Conservation (phyloP, 92 coral and sea anemone species). For the Paramuricea clavata region DNA sequence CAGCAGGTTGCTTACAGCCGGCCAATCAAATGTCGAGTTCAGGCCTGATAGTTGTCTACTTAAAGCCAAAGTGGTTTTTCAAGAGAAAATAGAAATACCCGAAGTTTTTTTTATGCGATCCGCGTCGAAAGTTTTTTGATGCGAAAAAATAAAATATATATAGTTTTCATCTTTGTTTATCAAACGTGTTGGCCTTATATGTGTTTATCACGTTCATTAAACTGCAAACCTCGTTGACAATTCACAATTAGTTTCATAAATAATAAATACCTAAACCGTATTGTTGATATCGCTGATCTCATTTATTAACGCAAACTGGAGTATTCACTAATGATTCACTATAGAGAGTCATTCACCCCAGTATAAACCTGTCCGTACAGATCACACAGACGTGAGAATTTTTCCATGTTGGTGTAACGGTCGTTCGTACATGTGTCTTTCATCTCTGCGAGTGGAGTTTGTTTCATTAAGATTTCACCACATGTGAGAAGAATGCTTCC, state of each 20-base stretch:
- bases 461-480: too few relatives aligned
- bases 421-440: too few relatives aligned
- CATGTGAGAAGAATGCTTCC: too few relatives aligned
- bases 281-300: background rate
- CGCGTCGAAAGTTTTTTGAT: background rate
- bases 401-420: too few relatives aligned
- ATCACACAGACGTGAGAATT: too few relatives aligned
- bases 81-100: conserved; percentile 15
- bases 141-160: background rate
- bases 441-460: too few relatives aligned
- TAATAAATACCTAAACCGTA: background rate
- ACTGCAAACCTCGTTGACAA: background rate
- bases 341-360: too few relatives aligned
- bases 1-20: conserved; percentile 42
- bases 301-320: background rate
- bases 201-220: conserved; percentile 10
- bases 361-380: too few relatives aligned
- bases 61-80: conserved; percentile 41
- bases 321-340: background rate
- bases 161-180: background rate
- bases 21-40: conserved; percentile 27
- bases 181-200: background rate
- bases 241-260: conserved; percentile 7
- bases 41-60: conserved; percentile 30
- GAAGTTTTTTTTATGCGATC: background rate